Evolutionary conservation across 35 echinoderm and acorn worm species (phyloP), one percentile per base, ranked within the genome.

Genomic region (Lytechinus variegatus): DNA sequence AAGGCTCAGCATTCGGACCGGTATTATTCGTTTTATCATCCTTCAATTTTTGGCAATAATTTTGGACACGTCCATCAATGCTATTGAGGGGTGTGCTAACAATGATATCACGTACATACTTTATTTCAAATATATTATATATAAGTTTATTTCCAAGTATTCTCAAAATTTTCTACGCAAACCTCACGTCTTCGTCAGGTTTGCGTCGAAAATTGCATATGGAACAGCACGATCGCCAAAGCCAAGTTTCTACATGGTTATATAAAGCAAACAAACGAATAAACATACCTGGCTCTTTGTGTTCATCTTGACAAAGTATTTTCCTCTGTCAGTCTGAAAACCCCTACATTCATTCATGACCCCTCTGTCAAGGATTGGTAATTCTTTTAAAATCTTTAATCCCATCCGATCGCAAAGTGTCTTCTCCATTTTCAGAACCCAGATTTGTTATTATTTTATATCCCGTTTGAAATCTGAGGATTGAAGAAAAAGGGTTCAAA

Each of bases 301-400:
- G 88, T 90, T 90, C 29, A 90, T 54, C 52, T 90, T 90, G 29
- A 90, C 88, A 54, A 90, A 90, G 3, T 51, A 90, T 6, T 90
- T 52, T 54, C 88, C 88, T 90, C 7, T 90, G 28, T 90, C 88
- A 19, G 88, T 90, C 52, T 90, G 9, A 16, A 90, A 90, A 33
- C 52, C 52, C 88, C 1, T 2, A 44, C 88, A 13, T 27, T 90
- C 88, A 33, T 16, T 90, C 4, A 90, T 90, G 52, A 90, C 10
- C 9, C 88, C 88, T 54, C 28, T 10, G 14, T 33, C 88, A 10
- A 28, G 88, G 10, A 44, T 90, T 12, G 9, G 29, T 28, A 90
- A 14, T 1, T 33, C 24, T 8, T 90, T 33, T 3, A 90, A 9
- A 4, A 9, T 52, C 28, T 54, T 90, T 6, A 90, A 12, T 4